A percentile compares a stretch with the other conserved stretches of the same genome.
These are phyloP conservation scores for Caenorhabditis wallacei DNA, from an alignment of 2,888 invertebrate genomes.

Conservation along the genomic window DNA sequence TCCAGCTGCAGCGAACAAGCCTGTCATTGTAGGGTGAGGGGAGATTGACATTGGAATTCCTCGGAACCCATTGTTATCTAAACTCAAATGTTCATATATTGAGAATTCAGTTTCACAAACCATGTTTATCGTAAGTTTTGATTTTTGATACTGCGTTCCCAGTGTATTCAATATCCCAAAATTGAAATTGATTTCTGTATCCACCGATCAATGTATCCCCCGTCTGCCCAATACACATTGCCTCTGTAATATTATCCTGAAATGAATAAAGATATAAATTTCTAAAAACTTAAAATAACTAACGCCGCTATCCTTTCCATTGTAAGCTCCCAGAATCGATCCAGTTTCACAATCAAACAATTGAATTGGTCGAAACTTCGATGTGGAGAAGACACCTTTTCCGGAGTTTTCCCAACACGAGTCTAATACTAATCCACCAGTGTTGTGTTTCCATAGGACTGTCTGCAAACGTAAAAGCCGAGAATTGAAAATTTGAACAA, in stretches of 20 bases:
- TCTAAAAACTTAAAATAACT: background rate
- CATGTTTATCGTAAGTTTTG: conserved; percentile 22
- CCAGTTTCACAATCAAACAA: conserved; percentile 42
- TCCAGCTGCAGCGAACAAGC: conserved; percentile 49
- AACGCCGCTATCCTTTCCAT: conserved; percentile 57
- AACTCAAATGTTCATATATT: background rate
- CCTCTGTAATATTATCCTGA: conserved; percentile 54
- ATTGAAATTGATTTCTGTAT: conserved; percentile 47
- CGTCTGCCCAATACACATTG: conserved; percentile 25
- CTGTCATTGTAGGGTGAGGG: conserved; percentile 38
- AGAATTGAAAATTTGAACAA: background rate
- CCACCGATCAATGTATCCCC: conserved; percentile 37
- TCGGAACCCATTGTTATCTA: conserved; percentile 48
- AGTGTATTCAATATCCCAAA: conserved; percentile 46
- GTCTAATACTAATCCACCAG: conserved; percentile 50
- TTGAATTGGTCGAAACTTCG: conserved; percentile 57
- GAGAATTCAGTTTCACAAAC: conserved; percentile 2
- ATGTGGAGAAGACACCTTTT: conserved; percentile 26
- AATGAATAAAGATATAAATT: background rate
- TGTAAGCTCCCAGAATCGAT: conserved; percentile 15
- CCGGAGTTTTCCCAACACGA: conserved; percentile 26
- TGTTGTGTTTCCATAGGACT: conserved; percentile 42
- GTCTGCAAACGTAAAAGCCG: background rate
- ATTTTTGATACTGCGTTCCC: conserved; percentile 19
- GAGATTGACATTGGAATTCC: conserved; percentile 38